A percentile compares a stretch with the other conserved stretches of the same genome.
These are phyloP conservation scores for Argyresthia albistria DNA, from an alignment of 2,888 invertebrate genomes.

Conservation along the genomic window DNA sequence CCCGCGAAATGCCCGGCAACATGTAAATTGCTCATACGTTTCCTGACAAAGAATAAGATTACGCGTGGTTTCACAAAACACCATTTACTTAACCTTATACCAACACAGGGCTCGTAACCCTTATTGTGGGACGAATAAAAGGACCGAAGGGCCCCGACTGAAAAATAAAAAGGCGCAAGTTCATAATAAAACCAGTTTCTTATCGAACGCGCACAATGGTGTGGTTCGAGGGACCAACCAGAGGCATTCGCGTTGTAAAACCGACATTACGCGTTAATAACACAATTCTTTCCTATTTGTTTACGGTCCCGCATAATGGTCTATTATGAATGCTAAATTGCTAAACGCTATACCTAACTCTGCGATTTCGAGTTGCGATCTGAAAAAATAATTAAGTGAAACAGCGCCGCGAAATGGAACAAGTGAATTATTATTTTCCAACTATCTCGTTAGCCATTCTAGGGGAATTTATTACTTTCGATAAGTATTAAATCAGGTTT, in stretches of 20 bases:
- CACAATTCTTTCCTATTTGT: constrained; percentile 13
- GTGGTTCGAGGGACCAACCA: neutral
- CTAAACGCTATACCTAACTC: constrained; percentile 18
- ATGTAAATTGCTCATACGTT: too few relatives aligned
- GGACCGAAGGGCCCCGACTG: constrained; percentile 13
- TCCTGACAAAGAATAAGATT: too few relatives aligned
- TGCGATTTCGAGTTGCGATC: neutral
- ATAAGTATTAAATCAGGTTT: constrained; percentile 26
- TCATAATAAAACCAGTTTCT: constrained; percentile 25
- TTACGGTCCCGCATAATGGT: constrained; percentile 21
- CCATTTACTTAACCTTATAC: too few relatives aligned
- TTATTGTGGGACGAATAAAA: neutral
- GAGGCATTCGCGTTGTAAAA: neutral
- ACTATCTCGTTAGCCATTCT: neutral
- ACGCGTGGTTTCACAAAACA: too few relatives aligned
- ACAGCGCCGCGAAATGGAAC: neutral
- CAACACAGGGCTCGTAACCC: neutral
- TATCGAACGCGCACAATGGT: constrained; percentile 35
- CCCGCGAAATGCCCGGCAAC: too few relatives aligned
- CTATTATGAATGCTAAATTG: constrained; percentile 41
- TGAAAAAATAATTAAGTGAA: constrained; percentile 4
- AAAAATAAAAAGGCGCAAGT: constrained; percentile 25
- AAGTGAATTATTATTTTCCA: neutral
- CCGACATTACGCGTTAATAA: constrained; percentile 11
- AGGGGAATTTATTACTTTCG: constrained; percentile 22